Percentiles rank a stretch among this genome's conserved stretches.
These are phyloP conservation scores for Ips typographus DNA, from an alignment of 1,140 invertebrate genomes.

Conservation along the genomic window DNA sequence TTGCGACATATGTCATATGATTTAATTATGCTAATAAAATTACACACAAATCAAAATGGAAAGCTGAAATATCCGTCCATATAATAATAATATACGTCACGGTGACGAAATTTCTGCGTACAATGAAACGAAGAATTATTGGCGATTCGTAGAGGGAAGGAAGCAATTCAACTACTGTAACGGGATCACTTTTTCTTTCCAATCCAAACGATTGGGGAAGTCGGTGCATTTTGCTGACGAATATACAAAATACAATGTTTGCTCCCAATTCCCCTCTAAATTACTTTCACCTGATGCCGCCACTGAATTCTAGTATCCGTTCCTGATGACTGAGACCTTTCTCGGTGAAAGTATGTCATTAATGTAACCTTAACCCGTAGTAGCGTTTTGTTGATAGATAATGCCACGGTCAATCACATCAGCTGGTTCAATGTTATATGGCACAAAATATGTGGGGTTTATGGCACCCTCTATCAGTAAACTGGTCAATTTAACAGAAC, in stretches of 20 bases:
- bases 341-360: slow-evolving; percentile 47
- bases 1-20: not conserved
- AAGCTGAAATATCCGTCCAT: not conserved
- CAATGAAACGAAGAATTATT: not conserved
- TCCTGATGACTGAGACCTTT: slow-evolving; percentile 44
- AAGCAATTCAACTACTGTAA: slow-evolving; percentile 6
- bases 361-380: slow-evolving; percentile 46
- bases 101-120: not conserved
- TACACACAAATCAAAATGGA: not conserved
- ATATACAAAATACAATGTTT: not conserved
- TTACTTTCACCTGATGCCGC: slow-evolving; percentile 9
- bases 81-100: not conserved
- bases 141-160: not conserved
- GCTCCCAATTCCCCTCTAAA: not conserved
- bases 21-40: slow-evolving; percentile 6
- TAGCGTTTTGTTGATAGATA: not conserved
- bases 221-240: not conserved
- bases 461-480: no score
- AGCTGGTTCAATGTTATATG: no score
- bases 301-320: not conserved
- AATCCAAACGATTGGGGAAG: not conserved
- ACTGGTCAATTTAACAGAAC: no score
- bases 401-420: slow-evolving; percentile 1
- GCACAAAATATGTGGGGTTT: no score
- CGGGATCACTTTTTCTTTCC: not conserved